Evolutionary conservation across 2,113 vertebrate genomes (phyloP).

Genomic region (Chroicocephalus ridibundus): DNA sequence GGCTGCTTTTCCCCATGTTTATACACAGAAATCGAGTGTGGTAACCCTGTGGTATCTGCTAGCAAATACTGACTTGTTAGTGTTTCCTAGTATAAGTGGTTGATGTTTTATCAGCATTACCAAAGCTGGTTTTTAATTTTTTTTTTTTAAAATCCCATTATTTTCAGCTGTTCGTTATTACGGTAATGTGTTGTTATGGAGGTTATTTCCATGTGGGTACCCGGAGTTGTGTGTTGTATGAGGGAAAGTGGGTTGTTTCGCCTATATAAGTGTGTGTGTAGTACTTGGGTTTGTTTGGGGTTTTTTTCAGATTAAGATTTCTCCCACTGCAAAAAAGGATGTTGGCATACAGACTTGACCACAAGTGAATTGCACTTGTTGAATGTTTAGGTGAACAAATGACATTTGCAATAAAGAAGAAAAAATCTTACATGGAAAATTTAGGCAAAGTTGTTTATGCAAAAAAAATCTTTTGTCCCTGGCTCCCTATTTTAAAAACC

Average conservation of each 20-base stretch:
- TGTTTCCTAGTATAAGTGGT: neutral
- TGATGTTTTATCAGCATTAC: neutral
- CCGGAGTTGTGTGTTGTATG: neutral
- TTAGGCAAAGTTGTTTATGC: neutral
- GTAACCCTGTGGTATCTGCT: neutral
- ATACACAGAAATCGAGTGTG: neutral
- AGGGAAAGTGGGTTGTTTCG: neutral
- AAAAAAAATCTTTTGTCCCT: neutral
- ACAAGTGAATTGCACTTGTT: constrained; percentile 2
- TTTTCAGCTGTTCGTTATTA: constrained; percentile 19
- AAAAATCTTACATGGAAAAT: neutral
- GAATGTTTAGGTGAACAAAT: neutral
- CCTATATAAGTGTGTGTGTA: neutral
- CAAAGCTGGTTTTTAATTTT: neutral
- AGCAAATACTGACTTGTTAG: neutral
- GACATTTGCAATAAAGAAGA: neutral
- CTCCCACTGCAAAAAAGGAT: neutral
- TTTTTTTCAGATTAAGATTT: neutral
- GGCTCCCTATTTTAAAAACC: neutral
- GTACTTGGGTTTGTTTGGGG: neutral
- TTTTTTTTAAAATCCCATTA: neutral
- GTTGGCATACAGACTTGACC: neutral
- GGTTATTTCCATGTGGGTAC: neutral
- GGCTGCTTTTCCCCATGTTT: neutral
- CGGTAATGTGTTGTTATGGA: neutral